phyloP scores from a whole-genome alignment of 2,113 vertebrate species.

The Leucosticte australis region DNA sequence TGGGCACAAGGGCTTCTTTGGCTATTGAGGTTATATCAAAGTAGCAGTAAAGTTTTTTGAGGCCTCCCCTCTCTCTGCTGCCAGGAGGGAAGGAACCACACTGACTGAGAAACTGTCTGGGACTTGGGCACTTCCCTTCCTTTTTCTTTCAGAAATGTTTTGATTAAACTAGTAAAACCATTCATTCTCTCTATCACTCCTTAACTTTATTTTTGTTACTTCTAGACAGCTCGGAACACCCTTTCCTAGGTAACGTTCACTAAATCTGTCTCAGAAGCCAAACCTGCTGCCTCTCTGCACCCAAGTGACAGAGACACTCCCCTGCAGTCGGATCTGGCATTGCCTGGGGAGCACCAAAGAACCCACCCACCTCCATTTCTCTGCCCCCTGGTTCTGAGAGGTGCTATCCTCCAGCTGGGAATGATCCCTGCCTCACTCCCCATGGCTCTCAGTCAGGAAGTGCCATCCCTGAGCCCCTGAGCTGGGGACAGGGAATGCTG shows the following conservation, averaged over 20 bases:
- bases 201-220: slow-evolving; percentile 11
- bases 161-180: background rate
- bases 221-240: background rate
- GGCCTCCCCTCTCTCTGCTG: background rate
- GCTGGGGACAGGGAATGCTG: background rate
- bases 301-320: background rate
- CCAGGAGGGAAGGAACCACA: background rate
- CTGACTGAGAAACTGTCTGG: background rate
- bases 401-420: background rate
- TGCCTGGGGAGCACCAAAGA: background rate
- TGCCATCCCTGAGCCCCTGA: background rate
- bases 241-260: background rate
- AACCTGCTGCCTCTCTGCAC: background rate
- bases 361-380: background rate
- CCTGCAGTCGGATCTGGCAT: fast-evolving
- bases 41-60: background rate
- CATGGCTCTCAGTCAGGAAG: background rate
- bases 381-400: background rate
- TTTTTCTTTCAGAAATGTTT: background rate
- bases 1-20: background rate
- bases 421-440: background rate
- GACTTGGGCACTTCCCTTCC: background rate
- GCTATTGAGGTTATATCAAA: background rate
- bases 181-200: background rate
- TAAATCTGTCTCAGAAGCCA: background rate